Conservation (phyloP, 2,888 invertebrate species). For the Ypsolopha scabrella region DNA sequence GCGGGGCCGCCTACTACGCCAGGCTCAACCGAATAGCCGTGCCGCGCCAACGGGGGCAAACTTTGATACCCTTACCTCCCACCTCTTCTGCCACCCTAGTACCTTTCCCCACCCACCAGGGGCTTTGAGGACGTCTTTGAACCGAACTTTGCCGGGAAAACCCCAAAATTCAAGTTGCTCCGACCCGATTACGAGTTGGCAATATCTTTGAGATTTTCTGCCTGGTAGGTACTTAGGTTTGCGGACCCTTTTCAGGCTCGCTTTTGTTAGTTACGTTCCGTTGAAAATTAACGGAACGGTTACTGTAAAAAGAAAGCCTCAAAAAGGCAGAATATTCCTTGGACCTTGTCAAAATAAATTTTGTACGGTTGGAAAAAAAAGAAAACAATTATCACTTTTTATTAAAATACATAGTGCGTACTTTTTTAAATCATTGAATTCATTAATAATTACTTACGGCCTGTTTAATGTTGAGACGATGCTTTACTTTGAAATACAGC, state of each 20-base stretch:
- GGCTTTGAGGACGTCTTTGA: slow-evolving; percentile 68
- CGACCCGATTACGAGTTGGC: slow-evolving; percentile 60
- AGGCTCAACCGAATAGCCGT: slow-evolving; percentile 34
- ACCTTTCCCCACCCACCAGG: slow-evolving; percentile 52
- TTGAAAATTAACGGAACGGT: neutral
- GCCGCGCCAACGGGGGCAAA: slow-evolving; percentile 56
- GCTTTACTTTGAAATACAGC: too few species aligned
- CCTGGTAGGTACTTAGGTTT: slow-evolving; percentile 36
- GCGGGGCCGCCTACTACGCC: slow-evolving; percentile 40
- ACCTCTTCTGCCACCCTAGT: slow-evolving; percentile 44
- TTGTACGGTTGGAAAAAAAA: neutral
- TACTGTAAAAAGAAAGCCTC: neutral
- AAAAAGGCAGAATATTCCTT: too few species aligned
- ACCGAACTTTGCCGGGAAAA: slow-evolving; percentile 61
- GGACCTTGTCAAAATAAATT: neutral
- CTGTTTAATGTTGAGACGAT: too few species aligned
- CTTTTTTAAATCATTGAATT: neutral
- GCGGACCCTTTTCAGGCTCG: slow-evolving; percentile 40
- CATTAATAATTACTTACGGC: too few species aligned
- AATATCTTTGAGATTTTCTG: slow-evolving; percentile 63
- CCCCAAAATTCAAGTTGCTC: slow-evolving; percentile 63
- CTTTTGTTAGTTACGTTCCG: slow-evolving; percentile 17
- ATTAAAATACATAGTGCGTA: neutral
- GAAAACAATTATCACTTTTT: neutral
- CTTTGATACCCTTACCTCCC: slow-evolving; percentile 55